These are phyloP conservation scores for Amazona vittata DNA, from an alignment of 2,113 vertebrate species.

Conservation along the genomic window DNA sequence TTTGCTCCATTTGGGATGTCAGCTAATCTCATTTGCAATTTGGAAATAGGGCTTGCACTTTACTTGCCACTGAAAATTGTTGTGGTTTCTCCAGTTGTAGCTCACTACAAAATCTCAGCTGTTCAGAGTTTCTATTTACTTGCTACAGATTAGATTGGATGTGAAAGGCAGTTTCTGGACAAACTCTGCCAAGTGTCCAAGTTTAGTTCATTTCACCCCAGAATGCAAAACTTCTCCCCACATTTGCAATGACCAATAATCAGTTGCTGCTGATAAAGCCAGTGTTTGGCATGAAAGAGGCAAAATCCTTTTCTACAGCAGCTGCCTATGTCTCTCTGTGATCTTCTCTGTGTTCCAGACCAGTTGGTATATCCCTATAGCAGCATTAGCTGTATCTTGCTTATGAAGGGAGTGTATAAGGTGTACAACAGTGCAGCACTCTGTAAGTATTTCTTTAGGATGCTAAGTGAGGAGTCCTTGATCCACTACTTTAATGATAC, in stretches of 20 bases:
- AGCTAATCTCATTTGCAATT: not conserved
- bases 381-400: not conserved
- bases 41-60: not conserved
- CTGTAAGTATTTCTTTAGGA: not conserved
- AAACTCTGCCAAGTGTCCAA: not conserved
- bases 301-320: not conserved
- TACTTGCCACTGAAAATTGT: not conserved
- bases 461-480: not conserved
- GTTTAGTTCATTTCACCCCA: not conserved
- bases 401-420: not conserved
- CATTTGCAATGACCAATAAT: not conserved
- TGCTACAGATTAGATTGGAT: not conserved
- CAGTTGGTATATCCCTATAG: not conserved
- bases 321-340: not conserved
- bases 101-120: not conserved
- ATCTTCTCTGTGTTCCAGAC: not conserved
- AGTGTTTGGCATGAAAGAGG: not conserved
- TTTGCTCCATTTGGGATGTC: not conserved
- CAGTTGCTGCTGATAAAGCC: not conserved
- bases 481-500: not conserved
- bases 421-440: not conserved
- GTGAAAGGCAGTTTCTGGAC: not conserved
- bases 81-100: not conserved
- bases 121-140: not conserved
- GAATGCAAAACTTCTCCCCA: not conserved